These are phyloP conservation scores for Eueides isabella DNA, from an alignment of 1,140 invertebrate species.

Conservation along the genomic window DNA sequence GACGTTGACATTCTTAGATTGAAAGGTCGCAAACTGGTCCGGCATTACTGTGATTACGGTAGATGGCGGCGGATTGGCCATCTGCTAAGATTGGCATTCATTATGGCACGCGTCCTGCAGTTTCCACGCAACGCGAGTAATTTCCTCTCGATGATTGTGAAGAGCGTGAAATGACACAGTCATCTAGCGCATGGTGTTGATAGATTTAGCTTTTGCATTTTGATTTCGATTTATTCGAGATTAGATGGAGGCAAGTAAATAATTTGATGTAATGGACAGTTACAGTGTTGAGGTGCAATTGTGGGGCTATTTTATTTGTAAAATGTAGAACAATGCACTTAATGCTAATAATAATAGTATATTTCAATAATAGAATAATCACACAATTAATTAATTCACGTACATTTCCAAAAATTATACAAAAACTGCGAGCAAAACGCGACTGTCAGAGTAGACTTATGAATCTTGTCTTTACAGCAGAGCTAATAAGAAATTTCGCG, in stretches of 20 bases:
- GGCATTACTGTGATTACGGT: conserved; percentile 30
- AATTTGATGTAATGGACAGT: conserved; percentile 13
- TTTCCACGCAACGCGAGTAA: conserved; percentile 56
- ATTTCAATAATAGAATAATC: background rate
- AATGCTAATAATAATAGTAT: background rate
- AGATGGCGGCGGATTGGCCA: conserved; percentile 44
- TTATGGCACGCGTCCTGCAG: conserved; percentile 66
- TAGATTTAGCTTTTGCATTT: conserved; percentile 14
- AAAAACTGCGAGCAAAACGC: no score
- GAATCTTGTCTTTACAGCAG: background rate
- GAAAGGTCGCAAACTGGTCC: conserved; percentile 79
- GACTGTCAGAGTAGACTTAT: no score
- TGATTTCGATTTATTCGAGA: conserved; percentile 27
- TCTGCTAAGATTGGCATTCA: conserved; percentile 57
- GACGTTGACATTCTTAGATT: conserved; percentile 75
- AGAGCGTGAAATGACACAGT: conserved; percentile 60
- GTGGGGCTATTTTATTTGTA: conserved; percentile 6
- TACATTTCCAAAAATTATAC: no score
- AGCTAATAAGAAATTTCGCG: background rate
- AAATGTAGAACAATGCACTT: background rate
- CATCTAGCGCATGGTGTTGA: conserved; percentile 29
- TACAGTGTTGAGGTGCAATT: background rate
- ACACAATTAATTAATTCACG: background rate
- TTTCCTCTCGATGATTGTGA: conserved; percentile 54
- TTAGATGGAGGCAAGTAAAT: conserved; percentile 18